Evolutionary conservation across 2,888 invertebrate genomes (phyloP).

Genomic region (Atherix ibis): DNA sequence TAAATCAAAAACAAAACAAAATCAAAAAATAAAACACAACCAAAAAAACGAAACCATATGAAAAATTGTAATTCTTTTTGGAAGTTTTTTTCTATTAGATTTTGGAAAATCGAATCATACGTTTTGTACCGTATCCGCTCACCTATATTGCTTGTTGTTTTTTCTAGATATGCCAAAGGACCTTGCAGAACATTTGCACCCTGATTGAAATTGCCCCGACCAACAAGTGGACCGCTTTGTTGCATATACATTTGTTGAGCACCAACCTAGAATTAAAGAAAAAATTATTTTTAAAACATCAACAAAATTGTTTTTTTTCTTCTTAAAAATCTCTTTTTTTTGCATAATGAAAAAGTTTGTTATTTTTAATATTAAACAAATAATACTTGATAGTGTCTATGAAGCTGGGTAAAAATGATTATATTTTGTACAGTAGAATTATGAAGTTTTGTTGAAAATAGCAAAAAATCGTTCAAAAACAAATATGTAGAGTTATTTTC

Average conservation of each 20-base stretch:
- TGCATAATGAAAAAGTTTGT: too few relatives aligned
- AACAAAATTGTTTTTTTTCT: too few relatives aligned
- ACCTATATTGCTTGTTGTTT: conserved; percentile 83
- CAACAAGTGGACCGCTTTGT: conserved; percentile 8
- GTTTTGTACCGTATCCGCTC: conserved; percentile 9
- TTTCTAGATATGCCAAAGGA: conserved; percentile 73
- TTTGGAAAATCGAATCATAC: too few relatives aligned
- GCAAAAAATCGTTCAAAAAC: too few relatives aligned
- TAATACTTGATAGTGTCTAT: too few relatives aligned
- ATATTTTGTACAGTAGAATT: too few relatives aligned
- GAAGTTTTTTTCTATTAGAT: too few relatives aligned
- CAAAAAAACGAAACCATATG: conserved; percentile 2
- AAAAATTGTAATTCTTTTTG: not conserved
- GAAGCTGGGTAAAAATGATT: too few relatives aligned
- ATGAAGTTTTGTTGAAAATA: too few relatives aligned
- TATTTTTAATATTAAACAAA: too few relatives aligned
- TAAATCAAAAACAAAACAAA: conserved; percentile 9
- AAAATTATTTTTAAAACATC: not conserved
- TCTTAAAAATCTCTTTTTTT: too few relatives aligned
- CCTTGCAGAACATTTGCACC: conserved; percentile 52
- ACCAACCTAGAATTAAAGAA: conserved; percentile 7
- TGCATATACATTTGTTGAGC: conserved; percentile 13
- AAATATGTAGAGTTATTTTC: too few relatives aligned
- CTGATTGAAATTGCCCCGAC: conserved; percentile 34
- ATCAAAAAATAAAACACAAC: conserved; percentile 1